These are phyloP conservation scores for Calycopis cecrops DNA, from an alignment of 1,140 invertebrate genomes.

Conservation along the genomic window DNA sequence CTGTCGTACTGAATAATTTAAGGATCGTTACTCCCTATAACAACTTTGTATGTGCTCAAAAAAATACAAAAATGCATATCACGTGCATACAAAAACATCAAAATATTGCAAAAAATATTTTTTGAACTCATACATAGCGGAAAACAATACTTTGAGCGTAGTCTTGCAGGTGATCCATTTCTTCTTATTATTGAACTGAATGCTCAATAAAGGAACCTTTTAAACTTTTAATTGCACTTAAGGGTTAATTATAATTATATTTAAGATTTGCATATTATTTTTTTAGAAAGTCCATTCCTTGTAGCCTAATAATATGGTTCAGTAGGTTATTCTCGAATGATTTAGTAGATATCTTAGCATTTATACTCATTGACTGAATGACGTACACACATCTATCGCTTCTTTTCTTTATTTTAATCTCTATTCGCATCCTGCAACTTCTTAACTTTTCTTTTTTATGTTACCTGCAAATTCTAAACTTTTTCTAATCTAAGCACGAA, in stretches of 20 bases:
- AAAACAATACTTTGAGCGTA: neutral
- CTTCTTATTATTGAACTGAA: conserved; percentile 27
- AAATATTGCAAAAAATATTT: too few species aligned
- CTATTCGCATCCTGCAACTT: conserved; percentile 25
- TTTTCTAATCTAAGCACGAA: conserved; percentile 36
- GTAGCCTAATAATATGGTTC: conserved; percentile 50
- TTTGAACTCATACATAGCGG: too few species aligned
- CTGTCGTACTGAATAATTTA: neutral
- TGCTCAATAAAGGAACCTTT: conserved; percentile 60
- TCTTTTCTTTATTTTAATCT: conserved; percentile 13
- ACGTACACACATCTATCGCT: conserved; percentile 21
- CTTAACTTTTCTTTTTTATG: conserved; percentile 33
- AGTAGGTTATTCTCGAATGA: conserved; percentile 40
- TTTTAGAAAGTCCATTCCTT: conserved; percentile 66
- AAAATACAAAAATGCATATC: too few species aligned
- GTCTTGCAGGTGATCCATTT: neutral
- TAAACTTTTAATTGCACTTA: conserved; percentile 71
- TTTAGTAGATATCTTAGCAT: conserved; percentile 60
- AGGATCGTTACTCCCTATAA: too few species aligned
- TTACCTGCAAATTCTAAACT: too few species aligned
- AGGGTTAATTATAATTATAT: conserved; percentile 17
- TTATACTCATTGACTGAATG: conserved; percentile 60
- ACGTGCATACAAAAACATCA: too few species aligned
- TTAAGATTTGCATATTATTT: conserved; percentile 26
- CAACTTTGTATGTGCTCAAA: too few species aligned